phyloP scores from a whole-genome alignment of 2,797 vertebrate genomes.

The Numenius phaeopus region DNA sequence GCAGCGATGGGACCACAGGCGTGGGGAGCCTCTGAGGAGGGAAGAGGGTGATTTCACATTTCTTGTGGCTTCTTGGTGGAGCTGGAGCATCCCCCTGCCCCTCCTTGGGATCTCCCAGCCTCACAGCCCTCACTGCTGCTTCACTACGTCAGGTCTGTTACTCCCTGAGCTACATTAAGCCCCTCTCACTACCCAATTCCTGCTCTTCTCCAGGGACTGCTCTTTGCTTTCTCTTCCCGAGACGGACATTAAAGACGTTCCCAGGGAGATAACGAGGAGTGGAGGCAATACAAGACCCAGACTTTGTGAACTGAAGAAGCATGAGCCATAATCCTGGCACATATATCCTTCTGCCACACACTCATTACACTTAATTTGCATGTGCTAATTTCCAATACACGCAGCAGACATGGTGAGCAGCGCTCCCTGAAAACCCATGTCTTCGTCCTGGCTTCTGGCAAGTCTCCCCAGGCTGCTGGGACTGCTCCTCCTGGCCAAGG shows the following conservation, averaged over 20 bases:
- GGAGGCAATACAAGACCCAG: not conserved
- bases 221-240: not conserved
- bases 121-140: rapidly evolving
- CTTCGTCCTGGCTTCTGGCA: not conserved
- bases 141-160: rapidly evolving
- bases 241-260: not conserved
- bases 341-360: rapidly evolving
- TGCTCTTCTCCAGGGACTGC: not conserved
- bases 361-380: not conserved
- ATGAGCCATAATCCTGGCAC: not conserved
- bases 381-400: not conserved
- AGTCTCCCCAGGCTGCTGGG: not conserved
- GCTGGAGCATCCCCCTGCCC: not conserved
- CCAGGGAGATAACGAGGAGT: rapidly evolving
- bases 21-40: not conserved
- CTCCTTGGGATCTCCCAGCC: not conserved
- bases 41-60: rapidly evolving
- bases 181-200: not conserved
- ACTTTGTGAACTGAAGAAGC: not conserved
- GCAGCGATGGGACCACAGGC: not conserved
- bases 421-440: not conserved
- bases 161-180: rapidly evolving
- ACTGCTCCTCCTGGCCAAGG: not conserved
- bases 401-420: rapidly evolving
- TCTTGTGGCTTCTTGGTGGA: not conserved